phyloP scores from a whole-genome alignment of 2,888 invertebrate species.

The Luperina testacea region DNA sequence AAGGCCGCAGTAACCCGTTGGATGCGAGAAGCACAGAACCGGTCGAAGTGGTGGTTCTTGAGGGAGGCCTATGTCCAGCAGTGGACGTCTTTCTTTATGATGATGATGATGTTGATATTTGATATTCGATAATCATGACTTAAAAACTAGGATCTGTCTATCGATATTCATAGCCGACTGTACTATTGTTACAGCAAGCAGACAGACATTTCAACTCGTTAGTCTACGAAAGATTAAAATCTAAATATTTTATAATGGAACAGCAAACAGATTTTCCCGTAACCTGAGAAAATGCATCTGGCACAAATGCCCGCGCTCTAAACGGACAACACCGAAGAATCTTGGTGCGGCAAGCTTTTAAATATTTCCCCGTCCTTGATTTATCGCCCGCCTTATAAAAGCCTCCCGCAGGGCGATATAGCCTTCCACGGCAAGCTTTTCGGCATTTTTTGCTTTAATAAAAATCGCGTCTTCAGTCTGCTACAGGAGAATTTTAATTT shows the following conservation, averaged over 20 bases:
- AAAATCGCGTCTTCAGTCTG: conserved; percentile 80
- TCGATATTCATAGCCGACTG: background rate
- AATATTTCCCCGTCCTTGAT: conserved; percentile 88
- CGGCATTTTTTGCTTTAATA: conserved; percentile 84
- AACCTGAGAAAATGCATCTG: conserved; percentile 24
- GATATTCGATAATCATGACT: too few relatives aligned
- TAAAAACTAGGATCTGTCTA: too few relatives aligned
- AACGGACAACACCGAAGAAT: conserved; percentile 72
- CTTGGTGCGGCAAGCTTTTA: conserved; percentile 75
- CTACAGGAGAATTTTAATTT: conserved; percentile 82
- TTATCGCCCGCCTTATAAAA: conserved; percentile 88
- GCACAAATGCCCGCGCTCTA: conserved; percentile 42
- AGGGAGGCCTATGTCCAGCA: too few relatives aligned
- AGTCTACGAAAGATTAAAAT: background rate
- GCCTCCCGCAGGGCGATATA: conserved; percentile 84
- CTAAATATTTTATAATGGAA: background rate
- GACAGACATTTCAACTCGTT: background rate
- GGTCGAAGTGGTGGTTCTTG: too few relatives aligned
- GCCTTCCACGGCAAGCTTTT: conserved; percentile 72
- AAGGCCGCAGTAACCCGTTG: too few relatives aligned
- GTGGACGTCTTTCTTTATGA: too few relatives aligned
- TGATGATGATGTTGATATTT: too few relatives aligned
- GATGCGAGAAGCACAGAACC: too few relatives aligned
- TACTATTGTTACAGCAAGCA: background rate
- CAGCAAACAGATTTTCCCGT: background rate